Evolutionary conservation across 1,140 invertebrate species (phyloP).

Genomic region (Pseudomyrmex cubaensis): DNA sequence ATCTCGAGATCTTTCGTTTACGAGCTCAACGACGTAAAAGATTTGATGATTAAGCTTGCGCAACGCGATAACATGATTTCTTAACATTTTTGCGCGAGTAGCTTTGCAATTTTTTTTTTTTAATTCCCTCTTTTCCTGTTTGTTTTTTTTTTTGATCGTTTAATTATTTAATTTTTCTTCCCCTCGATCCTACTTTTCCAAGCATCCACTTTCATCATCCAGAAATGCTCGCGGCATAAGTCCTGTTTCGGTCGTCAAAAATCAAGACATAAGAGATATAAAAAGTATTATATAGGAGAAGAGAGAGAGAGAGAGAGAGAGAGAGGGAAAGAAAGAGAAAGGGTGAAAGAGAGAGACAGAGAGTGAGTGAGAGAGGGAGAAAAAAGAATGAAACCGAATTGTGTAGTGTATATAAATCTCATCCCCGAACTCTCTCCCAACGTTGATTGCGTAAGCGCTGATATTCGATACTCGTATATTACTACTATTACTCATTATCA

Average conservation of each 20-base stretch:
- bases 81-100: background rate
- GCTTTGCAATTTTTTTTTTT: slow-evolving; percentile 11
- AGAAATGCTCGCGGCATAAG: slow-evolving; percentile 19
- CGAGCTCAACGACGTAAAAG: background rate
- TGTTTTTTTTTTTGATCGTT: background rate
- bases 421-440: slow-evolving; percentile 11
- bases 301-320: slow-evolving; percentile 46
- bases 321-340: slow-evolving; percentile 44
- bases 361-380: slow-evolving; percentile 31
- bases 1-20: background rate
- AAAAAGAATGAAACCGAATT: slow-evolving; percentile 25
- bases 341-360: slow-evolving; percentile 26
- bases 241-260: slow-evolving; percentile 15
- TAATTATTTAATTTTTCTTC: slow-evolving; percentile 2
- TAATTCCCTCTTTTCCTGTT: background rate
- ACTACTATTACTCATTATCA: slow-evolving; percentile 58
- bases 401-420: slow-evolving; percentile 19
- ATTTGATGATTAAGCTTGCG: background rate
- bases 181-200: slow-evolving; percentile 3
- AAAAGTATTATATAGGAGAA: background rate
- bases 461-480: slow-evolving; percentile 69
- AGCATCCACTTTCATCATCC: background rate
- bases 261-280: background rate
- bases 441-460: slow-evolving; percentile 43
- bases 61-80: too few relatives aligned